Percentiles rank a stretch among this genome's conserved stretches.
Evolutionary conservation across 2,797 vertebrate species (phyloP).

Genomic region (Sphenopsis melanotis): DNA sequence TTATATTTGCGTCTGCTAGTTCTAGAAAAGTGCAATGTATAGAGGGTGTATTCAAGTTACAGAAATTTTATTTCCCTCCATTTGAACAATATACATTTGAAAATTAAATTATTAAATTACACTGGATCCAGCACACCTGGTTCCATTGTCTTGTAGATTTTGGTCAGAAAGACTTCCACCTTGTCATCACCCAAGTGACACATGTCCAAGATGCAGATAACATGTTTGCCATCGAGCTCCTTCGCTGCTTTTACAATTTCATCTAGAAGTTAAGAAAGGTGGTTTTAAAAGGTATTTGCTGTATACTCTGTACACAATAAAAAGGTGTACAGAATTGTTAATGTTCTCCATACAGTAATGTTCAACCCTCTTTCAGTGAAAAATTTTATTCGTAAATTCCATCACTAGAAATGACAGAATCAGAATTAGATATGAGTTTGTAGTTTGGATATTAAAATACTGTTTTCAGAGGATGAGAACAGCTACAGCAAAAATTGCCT

Average conservation of each 20-base stretch:
- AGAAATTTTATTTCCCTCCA: neutral
- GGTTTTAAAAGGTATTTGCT: neutral
- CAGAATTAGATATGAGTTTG: neutral
- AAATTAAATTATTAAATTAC: constrained; percentile 44
- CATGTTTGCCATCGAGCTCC: constrained; percentile 76
- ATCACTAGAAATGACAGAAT: neutral
- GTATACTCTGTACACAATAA: neutral
- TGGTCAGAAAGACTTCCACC: constrained; percentile 85
- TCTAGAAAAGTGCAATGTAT: constrained; percentile 26
- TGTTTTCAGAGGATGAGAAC: neutral
- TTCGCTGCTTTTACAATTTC: constrained; percentile 76
- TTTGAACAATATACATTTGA: neutral
- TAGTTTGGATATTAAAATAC: neutral
- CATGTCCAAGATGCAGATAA: constrained; percentile 86
- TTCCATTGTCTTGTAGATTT: constrained; percentile 81
- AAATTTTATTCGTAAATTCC: neutral
- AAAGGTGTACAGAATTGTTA: constrained; percentile 17
- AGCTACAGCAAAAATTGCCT: neutral
- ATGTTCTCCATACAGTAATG: neutral
- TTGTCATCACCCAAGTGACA: constrained; percentile 83
- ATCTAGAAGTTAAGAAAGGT: constrained; percentile 73
- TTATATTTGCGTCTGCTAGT: neutral
- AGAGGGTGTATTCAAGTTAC: neutral
- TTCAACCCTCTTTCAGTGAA: neutral
- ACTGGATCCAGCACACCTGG: constrained; percentile 1